Conservation (phyloP, 2,797 vertebrate species). For the Aldrovandia affinis region DNA sequence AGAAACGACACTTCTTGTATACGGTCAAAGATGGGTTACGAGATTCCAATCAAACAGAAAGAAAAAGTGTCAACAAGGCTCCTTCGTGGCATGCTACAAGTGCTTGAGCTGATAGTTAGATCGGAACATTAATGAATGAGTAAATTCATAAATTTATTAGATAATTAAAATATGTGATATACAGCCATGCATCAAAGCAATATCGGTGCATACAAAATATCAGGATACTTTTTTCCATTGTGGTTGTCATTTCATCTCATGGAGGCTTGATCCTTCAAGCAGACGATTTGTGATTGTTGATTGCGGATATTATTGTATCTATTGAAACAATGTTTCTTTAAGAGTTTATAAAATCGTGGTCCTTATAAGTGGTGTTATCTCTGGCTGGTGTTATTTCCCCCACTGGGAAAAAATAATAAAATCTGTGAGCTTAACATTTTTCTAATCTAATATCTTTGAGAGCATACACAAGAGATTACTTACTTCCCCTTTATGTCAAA, state of each 20-base stretch:
- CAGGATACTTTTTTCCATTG: no score
- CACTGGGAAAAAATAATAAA: neutral
- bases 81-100: neutral
- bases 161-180: no score
- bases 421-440: constrained; percentile 1
- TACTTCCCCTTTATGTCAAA: neutral
- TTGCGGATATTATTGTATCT: neutral
- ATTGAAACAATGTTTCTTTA: neutral
- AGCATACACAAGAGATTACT: neutral
- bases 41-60: neutral
- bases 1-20: neutral
- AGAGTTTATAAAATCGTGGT: neutral
- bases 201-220: no score
- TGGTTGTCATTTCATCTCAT: no score
- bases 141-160: no score
- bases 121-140: neutral
- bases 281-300: neutral
- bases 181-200: no score
- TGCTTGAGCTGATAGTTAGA: neutral
- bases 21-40: neutral
- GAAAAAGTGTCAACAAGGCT: neutral
- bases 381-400: neutral
- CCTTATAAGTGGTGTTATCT: neutral
- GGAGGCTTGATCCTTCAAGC: neutral
- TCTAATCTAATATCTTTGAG: neutral